Conservation (phyloP, 1,140 invertebrate genomes). For the Neoseiulus cucumeris region DNA sequence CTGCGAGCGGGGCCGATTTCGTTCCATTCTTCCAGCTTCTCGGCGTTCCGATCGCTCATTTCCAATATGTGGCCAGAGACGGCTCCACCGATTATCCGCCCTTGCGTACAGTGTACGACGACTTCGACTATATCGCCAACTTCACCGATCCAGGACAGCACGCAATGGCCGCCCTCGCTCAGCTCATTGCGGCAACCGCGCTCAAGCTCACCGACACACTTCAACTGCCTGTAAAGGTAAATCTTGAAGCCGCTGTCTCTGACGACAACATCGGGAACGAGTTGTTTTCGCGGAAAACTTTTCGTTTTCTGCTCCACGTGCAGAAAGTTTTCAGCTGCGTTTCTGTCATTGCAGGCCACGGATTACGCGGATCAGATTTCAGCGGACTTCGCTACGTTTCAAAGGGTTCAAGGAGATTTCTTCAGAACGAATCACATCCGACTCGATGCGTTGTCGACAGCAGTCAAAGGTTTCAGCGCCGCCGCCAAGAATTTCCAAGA, state of each 20-base stretch:
- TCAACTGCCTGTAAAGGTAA: neutral
- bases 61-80: neutral
- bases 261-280: neutral
- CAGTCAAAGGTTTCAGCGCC: neutral
- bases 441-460: neutral
- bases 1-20: neutral
- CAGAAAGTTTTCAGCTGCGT: neutral
- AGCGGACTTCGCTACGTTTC: slow-evolving; percentile 2
- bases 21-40: neutral
- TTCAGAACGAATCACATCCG: neutral
- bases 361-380: slow-evolving; percentile 6
- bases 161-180: neutral
- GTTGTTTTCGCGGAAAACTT: neutral
- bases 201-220: neutral
- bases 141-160: neutral
- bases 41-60: neutral
- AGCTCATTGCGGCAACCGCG: neutral
- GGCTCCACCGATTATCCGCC: neutral
- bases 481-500: neutral
- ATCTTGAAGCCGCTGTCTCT: neutral
- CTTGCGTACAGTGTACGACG: neutral
- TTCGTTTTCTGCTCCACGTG: neutral
- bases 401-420: neutral
- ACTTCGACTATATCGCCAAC: neutral
- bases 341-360: neutral